Conservation (phyloP, 2,888 invertebrate species). For the Helleia helle region DNA sequence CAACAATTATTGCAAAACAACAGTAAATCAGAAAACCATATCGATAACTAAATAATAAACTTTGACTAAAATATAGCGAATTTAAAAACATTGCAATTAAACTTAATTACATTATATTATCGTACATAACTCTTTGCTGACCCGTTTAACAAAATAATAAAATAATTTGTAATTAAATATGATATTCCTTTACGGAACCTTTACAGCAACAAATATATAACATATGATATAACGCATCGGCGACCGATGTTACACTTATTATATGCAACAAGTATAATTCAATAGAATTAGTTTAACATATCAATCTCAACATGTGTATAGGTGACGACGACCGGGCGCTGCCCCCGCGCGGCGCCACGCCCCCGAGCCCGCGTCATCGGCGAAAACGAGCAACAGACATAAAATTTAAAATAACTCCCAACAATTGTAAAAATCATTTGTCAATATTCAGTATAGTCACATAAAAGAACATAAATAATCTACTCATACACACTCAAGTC, state of each 20-base stretch:
- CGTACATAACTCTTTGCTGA: slow-evolving; percentile 63
- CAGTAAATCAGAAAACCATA: slow-evolving; percentile 59
- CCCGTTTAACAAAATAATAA: slow-evolving; percentile 63
- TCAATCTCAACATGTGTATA: slow-evolving; percentile 73
- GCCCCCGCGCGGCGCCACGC: slow-evolving; percentile 20
- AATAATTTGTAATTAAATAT: slow-evolving; percentile 44
- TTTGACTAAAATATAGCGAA: slow-evolving; percentile 69
- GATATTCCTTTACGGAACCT: slow-evolving; percentile 49
- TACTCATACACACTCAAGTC: neutral
- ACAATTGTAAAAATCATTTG: neutral
- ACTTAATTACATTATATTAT: slow-evolving; percentile 56
- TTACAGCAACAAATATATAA: slow-evolving; percentile 51
- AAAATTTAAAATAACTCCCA: neutral
- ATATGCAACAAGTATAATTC: slow-evolving; percentile 71
- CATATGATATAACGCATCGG: slow-evolving; percentile 34
- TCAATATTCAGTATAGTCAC: neutral
- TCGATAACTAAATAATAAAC: slow-evolving; percentile 56
- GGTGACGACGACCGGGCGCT: slow-evolving; percentile 43
- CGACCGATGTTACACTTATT: slow-evolving; percentile 27
- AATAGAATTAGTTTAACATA: slow-evolving; percentile 74
- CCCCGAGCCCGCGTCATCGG: slow-evolving; percentile 10
- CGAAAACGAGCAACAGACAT: neutral
- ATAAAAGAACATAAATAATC: neutral
- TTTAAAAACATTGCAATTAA: slow-evolving; percentile 55
- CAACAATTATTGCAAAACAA: slow-evolving; percentile 69